A percentile compares a stretch with the other conserved stretches of the same genome.
Evolutionary conservation across 1,140 invertebrate genomes (phyloP).

Genomic region (Philotrypesis tridentata): DNA sequence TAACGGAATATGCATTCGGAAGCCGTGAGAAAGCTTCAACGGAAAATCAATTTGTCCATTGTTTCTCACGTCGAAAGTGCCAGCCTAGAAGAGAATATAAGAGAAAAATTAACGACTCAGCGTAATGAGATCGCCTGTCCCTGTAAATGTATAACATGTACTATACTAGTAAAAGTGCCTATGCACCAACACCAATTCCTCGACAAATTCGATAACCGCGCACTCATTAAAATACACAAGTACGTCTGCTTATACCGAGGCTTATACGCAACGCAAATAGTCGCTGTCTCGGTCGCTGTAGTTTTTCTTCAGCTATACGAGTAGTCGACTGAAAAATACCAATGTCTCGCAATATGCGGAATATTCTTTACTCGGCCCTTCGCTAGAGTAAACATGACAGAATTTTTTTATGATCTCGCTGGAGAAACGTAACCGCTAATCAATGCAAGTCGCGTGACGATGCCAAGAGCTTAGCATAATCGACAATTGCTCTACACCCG

Average conservation of each 20-base stretch:
- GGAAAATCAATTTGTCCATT: slow-evolving; percentile 44
- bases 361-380: slow-evolving; percentile 52
- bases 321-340: slow-evolving; percentile 51
- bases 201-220: slow-evolving; percentile 18
- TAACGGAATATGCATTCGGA: slow-evolving; percentile 34
- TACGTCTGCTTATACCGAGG: too few relatives aligned
- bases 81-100: background rate
- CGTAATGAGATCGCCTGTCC: slow-evolving; percentile 31
- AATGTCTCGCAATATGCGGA: slow-evolving; percentile 38
- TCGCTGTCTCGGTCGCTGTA: too few relatives aligned
- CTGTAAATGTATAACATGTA: too few relatives aligned
- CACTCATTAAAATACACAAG: background rate
- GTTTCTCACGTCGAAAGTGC: slow-evolving; percentile 38
- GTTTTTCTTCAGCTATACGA: slow-evolving; percentile 15
- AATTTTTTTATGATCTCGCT: slow-evolving; percentile 20
- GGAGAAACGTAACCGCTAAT: slow-evolving; percentile 61
- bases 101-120: background rate
- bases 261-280: too few relatives aligned
- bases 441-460: slow-evolving; percentile 64
- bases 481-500: slow-evolving; percentile 61
- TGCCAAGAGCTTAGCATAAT: slow-evolving; percentile 58
- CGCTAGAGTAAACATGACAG: background rate
- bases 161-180: too few relatives aligned
- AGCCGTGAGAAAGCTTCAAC: slow-evolving; percentile 40
- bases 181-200: too few relatives aligned